Percentiles rank a stretch among this genome's conserved stretches.
Conservation (phyloP, 2,888 invertebrate species). For the Drosophila fungiperda region DNA sequence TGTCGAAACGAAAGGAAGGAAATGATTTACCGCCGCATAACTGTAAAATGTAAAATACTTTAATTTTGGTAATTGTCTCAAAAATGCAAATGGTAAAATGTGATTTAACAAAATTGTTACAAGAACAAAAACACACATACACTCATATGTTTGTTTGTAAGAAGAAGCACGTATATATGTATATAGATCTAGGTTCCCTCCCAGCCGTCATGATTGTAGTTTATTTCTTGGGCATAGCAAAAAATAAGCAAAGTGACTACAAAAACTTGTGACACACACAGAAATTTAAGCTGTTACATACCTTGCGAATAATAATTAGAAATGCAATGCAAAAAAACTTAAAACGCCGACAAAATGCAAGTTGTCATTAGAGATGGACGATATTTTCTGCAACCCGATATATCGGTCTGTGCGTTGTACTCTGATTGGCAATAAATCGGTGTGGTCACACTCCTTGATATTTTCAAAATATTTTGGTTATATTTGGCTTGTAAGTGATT, state of each 20-base stretch:
- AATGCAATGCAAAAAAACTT: slow-evolving; percentile 27
- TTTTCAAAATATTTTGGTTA: slow-evolving; percentile 24
- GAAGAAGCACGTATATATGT: neutral
- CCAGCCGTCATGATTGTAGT: neutral
- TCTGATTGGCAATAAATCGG: neutral
- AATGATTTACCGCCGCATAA: slow-evolving; percentile 17
- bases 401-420: neutral
- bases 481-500: slow-evolving; percentile 4
- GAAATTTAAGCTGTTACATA: slow-evolving; percentile 31
- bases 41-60: slow-evolving; percentile 54
- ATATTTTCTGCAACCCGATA: slow-evolving; percentile 24
- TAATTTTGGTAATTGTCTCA: slow-evolving; percentile 36
- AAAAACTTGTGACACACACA: neutral
- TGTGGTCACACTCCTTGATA: slow-evolving; percentile 37
- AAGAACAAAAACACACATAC: slow-evolving; percentile 17
- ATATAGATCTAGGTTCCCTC: neutral
- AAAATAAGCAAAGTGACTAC: neutral
- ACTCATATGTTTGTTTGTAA: slow-evolving; percentile 4
- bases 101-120: slow-evolving; percentile 10
- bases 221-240: neutral
- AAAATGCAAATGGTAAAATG: slow-evolving; percentile 15
- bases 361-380: slow-evolving; percentile 57
- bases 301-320: slow-evolving; percentile 44
- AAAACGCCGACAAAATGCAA: slow-evolving; percentile 64
- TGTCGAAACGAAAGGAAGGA: neutral